Evolutionary conservation across 1,140 invertebrate genomes (phyloP), one percentile per base, ranked within the genome.

Genomic region (Drosophila sproati): DNA sequence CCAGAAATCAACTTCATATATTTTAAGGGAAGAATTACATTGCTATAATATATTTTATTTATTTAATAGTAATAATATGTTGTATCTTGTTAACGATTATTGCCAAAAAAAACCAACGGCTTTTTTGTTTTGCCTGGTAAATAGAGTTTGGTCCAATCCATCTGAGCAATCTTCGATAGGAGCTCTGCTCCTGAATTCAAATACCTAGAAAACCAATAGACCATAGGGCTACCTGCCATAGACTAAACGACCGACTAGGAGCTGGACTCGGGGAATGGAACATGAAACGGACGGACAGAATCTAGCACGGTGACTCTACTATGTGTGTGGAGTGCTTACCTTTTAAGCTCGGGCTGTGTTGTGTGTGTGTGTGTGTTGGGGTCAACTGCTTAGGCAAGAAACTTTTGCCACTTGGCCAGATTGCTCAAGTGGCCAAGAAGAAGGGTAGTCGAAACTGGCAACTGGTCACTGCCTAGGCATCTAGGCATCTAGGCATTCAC

Each of bases 401-500:
- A 76, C 73, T 76, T 76, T 76, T 72, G 35, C 68, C 61, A 76
- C 73, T 76, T 73, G 73, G 73, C 61, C 73, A 72, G 55, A 76
- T 72, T 61, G 61, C 61, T 76, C 68, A 72, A 76, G 73, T 76
- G 59, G 41, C 55, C 56, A 51, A 67, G 55, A 28, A 28, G 48
- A 7, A 60, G 62, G 48, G 55, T 48, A 67, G 55, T 35, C 52
- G 55, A 51, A 60, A 67, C 55, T 59, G 55, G 56, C 31, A 70
- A 72, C 51, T 63, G 32, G 64, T 28, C 63, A 35, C 52, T 71
- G 39, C 10, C 10, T 43, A n/a, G 60, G 51, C 59, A 68, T 67
- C 80, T 76, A 73, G 72, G 55, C 70, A n/a, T 73, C 79, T 83
- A 69, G 80, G 83, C 83, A 80, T 83, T 77, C 85, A 89, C 85